These are phyloP conservation scores for Cinclus cinclus DNA, from an alignment of 2,113 vertebrate species.

Conservation along the genomic window DNA sequence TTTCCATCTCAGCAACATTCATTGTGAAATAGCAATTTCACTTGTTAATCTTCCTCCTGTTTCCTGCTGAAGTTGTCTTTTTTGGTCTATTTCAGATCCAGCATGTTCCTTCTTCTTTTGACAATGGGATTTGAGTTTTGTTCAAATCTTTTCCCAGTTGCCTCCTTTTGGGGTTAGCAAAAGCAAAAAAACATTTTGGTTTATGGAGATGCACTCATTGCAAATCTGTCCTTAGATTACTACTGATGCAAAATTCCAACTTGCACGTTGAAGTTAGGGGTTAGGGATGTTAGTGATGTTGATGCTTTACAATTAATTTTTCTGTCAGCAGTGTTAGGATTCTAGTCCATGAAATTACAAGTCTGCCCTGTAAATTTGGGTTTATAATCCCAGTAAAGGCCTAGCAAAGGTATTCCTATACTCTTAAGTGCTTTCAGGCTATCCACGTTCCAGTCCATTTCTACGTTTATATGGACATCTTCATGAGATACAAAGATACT, in stretches of 20 bases:
- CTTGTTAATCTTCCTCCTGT: not conserved
- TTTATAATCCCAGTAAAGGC: not conserved
- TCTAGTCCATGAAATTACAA: not conserved
- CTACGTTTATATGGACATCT: not conserved
- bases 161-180: not conserved
- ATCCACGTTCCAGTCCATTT: not conserved
- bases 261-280: not conserved
- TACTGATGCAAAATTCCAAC: not conserved
- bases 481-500: not conserved
- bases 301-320: not conserved
- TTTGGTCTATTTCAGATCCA: conserved; percentile 1
- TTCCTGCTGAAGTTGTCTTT: conserved; percentile 26
- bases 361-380: not conserved
- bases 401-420: not conserved
- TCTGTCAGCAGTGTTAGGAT: not conserved
- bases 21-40: conserved; percentile 14
- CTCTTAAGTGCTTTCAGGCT: not conserved
- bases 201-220: not conserved
- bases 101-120: not conserved
- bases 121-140: not conserved
- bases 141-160: not conserved
- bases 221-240: not conserved
- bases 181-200: not conserved
- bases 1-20: conserved; percentile 13
- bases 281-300: not conserved